Percentiles rank a stretch among this genome's conserved stretches.
These are phyloP conservation scores for Lucinisca nassula DNA, from an alignment of 2,888 invertebrate genomes.

Conservation along the genomic window DNA sequence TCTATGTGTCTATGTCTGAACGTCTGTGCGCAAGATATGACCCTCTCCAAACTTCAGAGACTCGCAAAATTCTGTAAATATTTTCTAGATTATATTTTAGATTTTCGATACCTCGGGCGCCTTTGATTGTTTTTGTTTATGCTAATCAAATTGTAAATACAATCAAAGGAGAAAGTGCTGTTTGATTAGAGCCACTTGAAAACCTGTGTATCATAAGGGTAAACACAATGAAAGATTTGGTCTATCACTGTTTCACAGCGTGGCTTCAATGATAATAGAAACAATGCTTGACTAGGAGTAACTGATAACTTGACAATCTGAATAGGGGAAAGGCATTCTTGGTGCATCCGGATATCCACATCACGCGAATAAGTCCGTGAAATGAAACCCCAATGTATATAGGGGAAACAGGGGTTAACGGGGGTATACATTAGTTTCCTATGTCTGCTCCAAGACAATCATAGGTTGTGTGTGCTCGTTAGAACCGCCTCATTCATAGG, in stretches of 20 bases:
- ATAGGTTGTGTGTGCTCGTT: too few species aligned
- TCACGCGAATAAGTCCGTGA: too few species aligned
- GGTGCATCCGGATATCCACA: too few species aligned
- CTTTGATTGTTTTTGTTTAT: constrained; percentile 18
- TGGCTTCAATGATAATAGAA: background rate
- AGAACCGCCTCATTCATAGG: too few species aligned
- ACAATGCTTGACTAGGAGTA: background rate
- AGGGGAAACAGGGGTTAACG: too few species aligned
- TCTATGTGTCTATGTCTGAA: constrained; percentile 54
- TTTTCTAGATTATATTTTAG: constrained; percentile 56
- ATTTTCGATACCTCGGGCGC: constrained; percentile 55
- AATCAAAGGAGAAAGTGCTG: background rate
- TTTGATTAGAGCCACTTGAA: background rate
- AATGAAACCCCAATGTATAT: too few species aligned
- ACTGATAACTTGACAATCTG: background rate
- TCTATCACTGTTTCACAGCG: background rate
- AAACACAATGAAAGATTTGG: background rate
- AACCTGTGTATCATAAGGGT: background rate
- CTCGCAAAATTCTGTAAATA: constrained; percentile 21
- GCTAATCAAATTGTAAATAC: background rate
- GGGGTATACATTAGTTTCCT: too few species aligned
- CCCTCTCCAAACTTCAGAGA: constrained; percentile 13
- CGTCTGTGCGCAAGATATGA: constrained; percentile 32
- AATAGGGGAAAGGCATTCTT: background rate
- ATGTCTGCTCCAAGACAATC: too few species aligned